phyloP scores from a whole-genome alignment of 2,888 invertebrate species.

The Pachymerium ferrugineum region DNA sequence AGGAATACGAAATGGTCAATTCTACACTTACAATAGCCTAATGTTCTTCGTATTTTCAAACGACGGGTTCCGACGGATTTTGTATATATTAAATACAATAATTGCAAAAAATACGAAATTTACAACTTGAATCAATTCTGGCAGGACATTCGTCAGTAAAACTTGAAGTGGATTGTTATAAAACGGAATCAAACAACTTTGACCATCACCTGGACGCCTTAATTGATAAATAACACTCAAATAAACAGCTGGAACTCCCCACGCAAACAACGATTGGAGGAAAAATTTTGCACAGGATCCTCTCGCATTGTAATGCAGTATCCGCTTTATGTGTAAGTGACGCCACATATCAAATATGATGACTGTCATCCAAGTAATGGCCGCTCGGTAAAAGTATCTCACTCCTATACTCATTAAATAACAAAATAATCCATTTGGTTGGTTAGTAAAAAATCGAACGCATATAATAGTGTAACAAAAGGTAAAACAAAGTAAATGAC shows the following conservation, averaged over 20 bases:
- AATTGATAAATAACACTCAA: background rate
- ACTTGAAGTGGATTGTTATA: background rate
- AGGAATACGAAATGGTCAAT: background rate
- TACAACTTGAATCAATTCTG: background rate
- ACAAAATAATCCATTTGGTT: background rate
- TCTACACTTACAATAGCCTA: background rate
- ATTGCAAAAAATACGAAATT: background rate
- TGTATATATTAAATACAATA: background rate
- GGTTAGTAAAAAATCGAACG: no score
- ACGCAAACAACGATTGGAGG: background rate
- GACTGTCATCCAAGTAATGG: background rate
- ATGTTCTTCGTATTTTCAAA: background rate
- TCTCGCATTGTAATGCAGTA: background rate
- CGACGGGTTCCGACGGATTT: background rate
- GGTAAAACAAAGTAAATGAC: no score
- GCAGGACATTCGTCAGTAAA: background rate
- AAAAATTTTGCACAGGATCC: background rate
- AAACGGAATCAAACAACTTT: background rate
- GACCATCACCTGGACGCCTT: background rate
- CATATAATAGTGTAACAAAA: no score
- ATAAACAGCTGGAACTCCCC: background rate
- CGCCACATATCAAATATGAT: conserved; percentile 3
- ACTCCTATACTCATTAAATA: background rate
- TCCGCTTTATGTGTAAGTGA: conserved; percentile 16
- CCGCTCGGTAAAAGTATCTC: background rate